phyloP scores from a whole-genome alignment of 2,888 invertebrate species.

The Polydesmus complanatus region DNA sequence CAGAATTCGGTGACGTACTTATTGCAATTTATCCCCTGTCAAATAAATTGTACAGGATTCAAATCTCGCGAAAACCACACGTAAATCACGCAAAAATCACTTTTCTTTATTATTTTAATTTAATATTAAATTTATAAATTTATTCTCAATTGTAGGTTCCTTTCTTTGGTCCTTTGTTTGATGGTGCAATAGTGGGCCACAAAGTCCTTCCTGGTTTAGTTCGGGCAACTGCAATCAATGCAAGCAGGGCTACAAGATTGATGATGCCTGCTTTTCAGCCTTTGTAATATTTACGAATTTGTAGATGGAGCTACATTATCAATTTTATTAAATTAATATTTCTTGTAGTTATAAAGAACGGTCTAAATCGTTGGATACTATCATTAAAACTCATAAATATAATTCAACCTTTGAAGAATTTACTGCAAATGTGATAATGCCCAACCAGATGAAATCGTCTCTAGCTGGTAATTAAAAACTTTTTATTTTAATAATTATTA shows the following conservation, averaged over 20 bases:
- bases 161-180: conserved; percentile 90
- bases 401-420: conserved; percentile 83
- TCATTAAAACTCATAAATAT: conserved; percentile 71
- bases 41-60: conserved; percentile 71
- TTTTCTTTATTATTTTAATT: too few relatives aligned
- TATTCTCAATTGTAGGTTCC: conserved; percentile 44
- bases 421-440: conserved; percentile 37
- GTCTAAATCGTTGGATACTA: conserved; percentile 65
- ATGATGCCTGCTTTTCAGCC: conserved; percentile 81
- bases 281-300: conserved; percentile 53
- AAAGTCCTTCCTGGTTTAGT: conserved; percentile 68
- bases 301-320: background rate
- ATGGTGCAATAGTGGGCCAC: conserved; percentile 69
- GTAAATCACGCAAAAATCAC: conserved; percentile 45
- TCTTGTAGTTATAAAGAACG: conserved; percentile 71
- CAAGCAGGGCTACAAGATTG: conserved; percentile 79
- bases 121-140: too few relatives aligned
- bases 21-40: conserved; percentile 85
- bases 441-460: conserved; percentile 30
- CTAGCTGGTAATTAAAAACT: conserved; percentile 25
- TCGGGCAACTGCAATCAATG: conserved; percentile 76
- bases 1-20: conserved; percentile 97
- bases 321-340: background rate
- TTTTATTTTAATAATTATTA: background rate
- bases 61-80: conserved; percentile 72